Base-by-base conservation (phyloP, 1,140 invertebrate genomes). In the Oscheius sp. region DNA sequence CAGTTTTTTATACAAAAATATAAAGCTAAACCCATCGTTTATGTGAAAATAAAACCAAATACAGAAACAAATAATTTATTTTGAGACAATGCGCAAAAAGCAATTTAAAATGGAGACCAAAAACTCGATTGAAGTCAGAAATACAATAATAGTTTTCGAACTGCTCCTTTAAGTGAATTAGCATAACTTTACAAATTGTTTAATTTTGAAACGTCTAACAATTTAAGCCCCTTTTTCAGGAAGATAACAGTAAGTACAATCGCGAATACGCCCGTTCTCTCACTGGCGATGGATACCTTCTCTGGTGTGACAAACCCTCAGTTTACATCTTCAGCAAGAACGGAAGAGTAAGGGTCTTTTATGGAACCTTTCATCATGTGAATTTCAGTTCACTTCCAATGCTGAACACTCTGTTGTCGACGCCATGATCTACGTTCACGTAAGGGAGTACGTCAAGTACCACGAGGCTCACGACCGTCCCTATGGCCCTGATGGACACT, bases 401-500 rank as follows among this genome's bases (percentile, higher is more conserved):
- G 77, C 76, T n/a, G 77, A 79, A 55, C 77, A 79, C 42, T 76
- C 73, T 13, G 68, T 64, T 26, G 77, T 76, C 29, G 77, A 79
- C 42, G 77, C 77, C n/a, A 77, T 79, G 77, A 68, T 76, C 42
- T 66, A 72, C 35, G 76, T 78, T 2, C 77, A 79, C 45, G 70
- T 79, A 23, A 59, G 77, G 23, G 77, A 79, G 65, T 78, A 78
- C 68, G 64, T 78, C 66, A 79, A 79, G 68, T 78, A 78, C 36
- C 77, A 79, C 35, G 77, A 79, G 52, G 26, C 61, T 7, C 74
- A 65, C 34, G 42, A 45, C 18, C 28, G 55, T 20, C 68, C 77
- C 15, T 79, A 79, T 45, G 64, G 34, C n/a, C 49, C 63, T 15
- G 76, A 79, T 66, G 77, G 77, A 18, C 77, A 79, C 36, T 77